Conservation (phyloP, 2,113 vertebrate species). For the Chamaetylas fuelleborni region DNA sequence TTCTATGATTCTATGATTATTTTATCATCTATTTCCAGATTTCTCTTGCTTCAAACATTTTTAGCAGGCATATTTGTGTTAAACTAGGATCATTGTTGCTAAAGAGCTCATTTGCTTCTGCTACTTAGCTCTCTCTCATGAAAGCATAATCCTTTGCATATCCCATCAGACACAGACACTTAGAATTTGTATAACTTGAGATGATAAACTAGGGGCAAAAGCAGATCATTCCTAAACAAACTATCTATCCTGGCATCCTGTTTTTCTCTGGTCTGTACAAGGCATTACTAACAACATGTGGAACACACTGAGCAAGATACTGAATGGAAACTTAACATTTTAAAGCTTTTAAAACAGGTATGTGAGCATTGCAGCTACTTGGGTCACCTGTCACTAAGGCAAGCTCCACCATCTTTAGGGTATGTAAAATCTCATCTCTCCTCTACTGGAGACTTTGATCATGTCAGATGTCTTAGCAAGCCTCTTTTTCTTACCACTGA, state of each 20-base stretch:
- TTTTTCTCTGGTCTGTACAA: not conserved
- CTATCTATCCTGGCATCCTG: not conserved
- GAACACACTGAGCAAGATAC: not conserved
- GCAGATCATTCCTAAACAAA: not conserved
- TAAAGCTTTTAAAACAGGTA: not conserved
- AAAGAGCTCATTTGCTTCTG: not conserved
- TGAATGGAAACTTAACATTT: not conserved
- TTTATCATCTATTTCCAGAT: slow-evolving; percentile 6
- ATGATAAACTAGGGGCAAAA: not conserved
- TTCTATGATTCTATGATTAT: not conserved
- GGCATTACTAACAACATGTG: not conserved
- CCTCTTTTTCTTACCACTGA: not conserved
- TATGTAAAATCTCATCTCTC: not conserved
- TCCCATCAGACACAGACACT: not conserved
- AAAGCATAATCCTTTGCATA: not conserved
- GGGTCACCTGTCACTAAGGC: not conserved
- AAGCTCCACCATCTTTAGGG: not conserved
- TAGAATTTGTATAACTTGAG: not conserved
- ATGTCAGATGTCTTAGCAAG: not conserved
- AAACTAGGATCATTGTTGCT: not conserved
- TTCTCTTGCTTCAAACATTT: not conserved
- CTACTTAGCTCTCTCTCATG: not conserved
- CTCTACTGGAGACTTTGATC: not conserved
- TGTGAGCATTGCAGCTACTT: not conserved
- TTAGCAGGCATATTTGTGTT: slow-evolving; percentile 13